A percentile compares a stretch with the other conserved stretches of the same genome.
Conservation (phyloP, 1,140 invertebrate genomes). For the Physella acuta region DNA sequence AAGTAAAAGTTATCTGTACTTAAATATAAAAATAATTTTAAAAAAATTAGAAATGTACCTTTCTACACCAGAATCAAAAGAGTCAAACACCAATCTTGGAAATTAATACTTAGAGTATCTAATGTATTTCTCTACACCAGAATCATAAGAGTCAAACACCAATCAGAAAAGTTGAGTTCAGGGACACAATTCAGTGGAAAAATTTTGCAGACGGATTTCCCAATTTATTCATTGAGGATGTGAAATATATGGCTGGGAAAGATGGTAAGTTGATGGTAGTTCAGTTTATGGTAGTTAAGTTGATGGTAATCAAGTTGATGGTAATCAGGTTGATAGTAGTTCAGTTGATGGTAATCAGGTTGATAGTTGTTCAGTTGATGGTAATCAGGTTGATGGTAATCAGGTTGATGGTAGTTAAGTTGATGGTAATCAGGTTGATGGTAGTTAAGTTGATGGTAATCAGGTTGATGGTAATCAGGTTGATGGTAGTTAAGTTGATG, state of each 20-base stretch:
- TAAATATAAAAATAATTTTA: too few relatives aligned
- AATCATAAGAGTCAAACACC: conserved; percentile 21
- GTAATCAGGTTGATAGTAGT: too few relatives aligned
- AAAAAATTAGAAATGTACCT: background rate
- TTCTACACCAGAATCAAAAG: background rate
- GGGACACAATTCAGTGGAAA: conserved; percentile 52
- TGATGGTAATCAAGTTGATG: too few relatives aligned
- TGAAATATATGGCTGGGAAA: conserved; percentile 57
- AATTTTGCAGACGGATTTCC: conserved; percentile 59
- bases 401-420: too few relatives aligned
- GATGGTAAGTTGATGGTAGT: conserved; percentile 46
- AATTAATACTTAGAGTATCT: background rate
- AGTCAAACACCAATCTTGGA: background rate
- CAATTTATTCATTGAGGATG: conserved; percentile 59
- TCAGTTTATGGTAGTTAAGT: background rate
- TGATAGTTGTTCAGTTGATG: too few relatives aligned
- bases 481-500: too few relatives aligned
- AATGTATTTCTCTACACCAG: background rate
- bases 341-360: too few relatives aligned
- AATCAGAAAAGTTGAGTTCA: conserved; percentile 40
- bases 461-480: too few relatives aligned
- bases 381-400: too few relatives aligned
- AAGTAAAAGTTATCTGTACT: too few relatives aligned
- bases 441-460: too few relatives aligned
- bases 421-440: too few relatives aligned